phyloP scores from a whole-genome alignment of 2,888 invertebrate genomes.

The Omphaloscelis lunosa region DNA sequence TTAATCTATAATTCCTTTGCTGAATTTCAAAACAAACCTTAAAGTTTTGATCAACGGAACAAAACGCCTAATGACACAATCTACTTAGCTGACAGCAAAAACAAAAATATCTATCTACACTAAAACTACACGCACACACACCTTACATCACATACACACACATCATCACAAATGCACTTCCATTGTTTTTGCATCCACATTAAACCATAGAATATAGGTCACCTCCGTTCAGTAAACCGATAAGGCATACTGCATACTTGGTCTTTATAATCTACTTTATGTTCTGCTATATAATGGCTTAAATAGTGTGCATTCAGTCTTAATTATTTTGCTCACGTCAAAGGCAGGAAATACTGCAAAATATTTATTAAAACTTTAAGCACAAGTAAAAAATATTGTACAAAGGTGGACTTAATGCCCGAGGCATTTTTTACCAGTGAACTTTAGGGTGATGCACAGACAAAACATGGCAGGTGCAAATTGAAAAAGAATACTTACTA shows the following conservation, averaged over 20 bases:
- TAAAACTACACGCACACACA: background rate
- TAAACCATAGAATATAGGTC: constrained; percentile 48
- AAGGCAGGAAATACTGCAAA: background rate
- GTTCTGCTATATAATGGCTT: background rate
- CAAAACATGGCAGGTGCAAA: too few relatives aligned
- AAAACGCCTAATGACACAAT: constrained; percentile 8
- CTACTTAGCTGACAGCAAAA: constrained; percentile 15
- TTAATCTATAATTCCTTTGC: background rate
- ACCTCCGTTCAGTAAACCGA: constrained; percentile 29
- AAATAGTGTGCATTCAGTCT: constrained; percentile 25
- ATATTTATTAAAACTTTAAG: too few relatives aligned
- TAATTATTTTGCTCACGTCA: constrained; percentile 48
- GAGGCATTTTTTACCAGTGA: too few relatives aligned
- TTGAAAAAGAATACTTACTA: too few relatives aligned
- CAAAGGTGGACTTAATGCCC: too few relatives aligned
- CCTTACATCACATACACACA: background rate
- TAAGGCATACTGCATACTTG: constrained; percentile 38
- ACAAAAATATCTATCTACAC: constrained; percentile 11
- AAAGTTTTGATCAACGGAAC: constrained; percentile 6
- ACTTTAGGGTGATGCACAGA: too few relatives aligned
- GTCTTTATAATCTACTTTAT: constrained; percentile 46
- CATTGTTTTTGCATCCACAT: constrained; percentile 34
- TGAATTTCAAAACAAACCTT: background rate
- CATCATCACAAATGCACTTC: background rate
- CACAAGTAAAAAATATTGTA: too few relatives aligned